These are phyloP conservation scores for Luperina nickerlii DNA, from an alignment of 2,888 invertebrate species.

Conservation along the genomic window DNA sequence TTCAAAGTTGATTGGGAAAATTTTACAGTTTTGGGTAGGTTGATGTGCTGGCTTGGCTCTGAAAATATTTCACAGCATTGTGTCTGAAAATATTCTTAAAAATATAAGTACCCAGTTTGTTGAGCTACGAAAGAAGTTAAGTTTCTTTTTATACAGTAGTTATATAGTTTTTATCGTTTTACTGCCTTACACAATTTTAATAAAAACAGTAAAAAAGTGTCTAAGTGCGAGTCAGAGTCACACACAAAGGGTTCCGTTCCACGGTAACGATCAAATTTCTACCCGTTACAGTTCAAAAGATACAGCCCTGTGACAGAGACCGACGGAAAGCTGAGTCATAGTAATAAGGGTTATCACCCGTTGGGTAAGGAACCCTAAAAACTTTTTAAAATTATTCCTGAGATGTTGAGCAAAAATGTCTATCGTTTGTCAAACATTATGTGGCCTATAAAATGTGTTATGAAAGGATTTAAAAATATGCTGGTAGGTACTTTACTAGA, in stretches of 20 bases:
- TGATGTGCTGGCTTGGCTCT: too few species aligned
- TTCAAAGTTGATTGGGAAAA: too few species aligned
- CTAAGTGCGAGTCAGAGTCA: background rate
- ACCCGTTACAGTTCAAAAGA: background rate
- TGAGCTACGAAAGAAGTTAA: background rate
- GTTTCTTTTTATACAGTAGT: background rate
- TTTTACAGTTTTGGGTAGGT: too few species aligned
- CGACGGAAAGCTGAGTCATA: background rate
- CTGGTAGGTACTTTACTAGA: background rate
- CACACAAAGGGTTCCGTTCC: too few species aligned
- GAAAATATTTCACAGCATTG: slow-evolving; percentile 19
- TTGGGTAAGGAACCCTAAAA: background rate
- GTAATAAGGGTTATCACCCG: background rate
- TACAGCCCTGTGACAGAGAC: background rate
- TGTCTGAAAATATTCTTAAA: slow-evolving; percentile 22
- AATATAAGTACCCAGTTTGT: background rate
- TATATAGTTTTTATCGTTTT: slow-evolving; percentile 8
- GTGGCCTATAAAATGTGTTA: background rate
- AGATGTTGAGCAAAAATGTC: background rate
- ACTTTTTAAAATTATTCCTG: slow-evolving; percentile 1
- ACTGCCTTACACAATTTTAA: slow-evolving; percentile 17
- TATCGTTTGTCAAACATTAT: slow-evolving; percentile 26
- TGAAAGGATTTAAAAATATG: slow-evolving; percentile 8
- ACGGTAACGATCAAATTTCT: background rate
- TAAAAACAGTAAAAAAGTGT: slow-evolving; percentile 11